These are phyloP conservation scores for Proisotoma minuta DNA, from an alignment of 2,888 invertebrate genomes.

Conservation along the genomic window DNA sequence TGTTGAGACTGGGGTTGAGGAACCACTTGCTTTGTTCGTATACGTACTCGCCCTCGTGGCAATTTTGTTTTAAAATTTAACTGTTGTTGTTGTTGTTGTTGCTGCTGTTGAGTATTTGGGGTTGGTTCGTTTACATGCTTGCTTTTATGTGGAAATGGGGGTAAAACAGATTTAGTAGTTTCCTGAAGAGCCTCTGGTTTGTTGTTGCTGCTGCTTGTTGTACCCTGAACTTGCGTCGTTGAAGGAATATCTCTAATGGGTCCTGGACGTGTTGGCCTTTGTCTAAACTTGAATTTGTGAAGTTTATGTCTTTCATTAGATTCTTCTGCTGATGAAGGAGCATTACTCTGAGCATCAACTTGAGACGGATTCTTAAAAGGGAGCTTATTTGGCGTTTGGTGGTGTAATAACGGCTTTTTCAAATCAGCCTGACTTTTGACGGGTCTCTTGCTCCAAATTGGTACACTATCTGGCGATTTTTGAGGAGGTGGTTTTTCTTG, in stretches of 20 bases:
- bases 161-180: not conserved
- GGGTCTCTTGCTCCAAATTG: not conserved
- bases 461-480: not conserved
- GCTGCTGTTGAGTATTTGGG: too few species aligned
- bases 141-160: not conserved
- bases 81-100: not conserved
- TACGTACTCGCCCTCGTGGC: constrained; percentile 31
- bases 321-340: not conserved
- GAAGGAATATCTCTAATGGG: too few species aligned
- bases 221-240: too few species aligned
- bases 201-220: not conserved
- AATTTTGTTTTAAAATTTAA: constrained; percentile 32
- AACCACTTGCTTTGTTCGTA: constrained; percentile 18
- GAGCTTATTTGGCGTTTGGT: too few species aligned
- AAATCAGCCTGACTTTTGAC: too few species aligned
- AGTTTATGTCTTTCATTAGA: not conserved
- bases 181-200: not conserved
- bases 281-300: constrained; percentile 24
- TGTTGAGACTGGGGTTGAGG: not conserved
- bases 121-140: too few species aligned
- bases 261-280: constrained; percentile 15
- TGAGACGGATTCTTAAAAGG: too few species aligned
- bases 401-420: too few species aligned
- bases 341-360: too few species aligned
- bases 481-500: not conserved